A percentile compares a stretch with the other conserved stretches of the same genome.
phyloP scores from a whole-genome alignment of 1,140 invertebrate species.

The Heliconius himera region DNA sequence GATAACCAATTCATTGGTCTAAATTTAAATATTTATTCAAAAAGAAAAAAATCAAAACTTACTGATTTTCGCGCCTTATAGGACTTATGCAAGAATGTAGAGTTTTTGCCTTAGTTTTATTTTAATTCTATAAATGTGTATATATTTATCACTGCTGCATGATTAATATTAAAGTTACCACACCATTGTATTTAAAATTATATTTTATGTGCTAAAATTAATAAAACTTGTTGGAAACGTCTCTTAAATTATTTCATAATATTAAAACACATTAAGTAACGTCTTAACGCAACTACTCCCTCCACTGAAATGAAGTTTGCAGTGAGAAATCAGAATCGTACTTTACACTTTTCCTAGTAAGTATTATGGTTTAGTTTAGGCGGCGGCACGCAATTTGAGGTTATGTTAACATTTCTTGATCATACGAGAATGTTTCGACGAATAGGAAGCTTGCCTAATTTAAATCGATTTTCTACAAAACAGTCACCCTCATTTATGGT shows the following conservation, averaged over 20 bases:
- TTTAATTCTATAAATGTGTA: not conserved
- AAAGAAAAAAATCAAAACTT: not conserved
- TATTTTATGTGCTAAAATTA: not conserved
- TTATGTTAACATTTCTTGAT: constrained; percentile 23
- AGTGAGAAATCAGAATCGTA: not conserved
- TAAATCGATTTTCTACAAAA: not conserved
- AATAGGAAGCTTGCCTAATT: not conserved
- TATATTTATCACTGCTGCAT: not conserved
- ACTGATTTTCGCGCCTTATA: constrained; percentile 11
- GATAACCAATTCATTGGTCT: not conserved
- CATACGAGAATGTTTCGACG: not conserved
- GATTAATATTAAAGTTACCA: not conserved
- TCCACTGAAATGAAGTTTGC: constrained; percentile 6
- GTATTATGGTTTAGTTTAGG: not conserved
- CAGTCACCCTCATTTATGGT: not conserved
- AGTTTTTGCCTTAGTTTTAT: not conserved
- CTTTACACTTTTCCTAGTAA: constrained; percentile 9
- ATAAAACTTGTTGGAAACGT: not conserved
- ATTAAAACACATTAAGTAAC: not conserved
- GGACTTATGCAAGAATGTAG: not conserved
- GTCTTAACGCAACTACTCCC: not conserved
- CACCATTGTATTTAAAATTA: not conserved
- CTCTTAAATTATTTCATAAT: not conserved
- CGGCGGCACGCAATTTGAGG: constrained; percentile 12
- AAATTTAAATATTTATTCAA: not conserved